Percentiles rank a stretch among this genome's conserved stretches.
Evolutionary conservation across 2,888 invertebrate species (phyloP).

Genomic region (Clitarchus hookeri): DNA sequence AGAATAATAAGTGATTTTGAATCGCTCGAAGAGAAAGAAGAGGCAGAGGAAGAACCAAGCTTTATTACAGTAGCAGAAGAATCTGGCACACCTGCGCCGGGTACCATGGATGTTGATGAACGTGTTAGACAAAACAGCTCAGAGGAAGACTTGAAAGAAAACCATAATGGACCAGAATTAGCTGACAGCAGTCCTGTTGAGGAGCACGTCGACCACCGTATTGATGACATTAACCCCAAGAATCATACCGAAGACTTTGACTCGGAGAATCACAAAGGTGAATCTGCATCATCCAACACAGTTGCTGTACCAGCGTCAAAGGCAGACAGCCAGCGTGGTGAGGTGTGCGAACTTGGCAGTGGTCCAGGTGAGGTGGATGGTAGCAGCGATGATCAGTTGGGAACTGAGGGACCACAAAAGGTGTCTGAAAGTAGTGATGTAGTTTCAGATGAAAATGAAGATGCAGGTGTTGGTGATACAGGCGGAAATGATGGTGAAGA

Average conservation of each 20-base stretch:
- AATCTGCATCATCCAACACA: neutral
- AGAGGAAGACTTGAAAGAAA: neutral
- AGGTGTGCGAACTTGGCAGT: neutral
- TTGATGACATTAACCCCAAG: neutral
- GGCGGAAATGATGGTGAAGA: neutral
- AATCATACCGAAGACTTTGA: neutral
- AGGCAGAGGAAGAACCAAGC: neutral
- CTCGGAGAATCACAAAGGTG: neutral
- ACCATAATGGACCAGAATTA: neutral
- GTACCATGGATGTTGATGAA: neutral
- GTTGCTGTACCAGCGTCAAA: too few relatives aligned
- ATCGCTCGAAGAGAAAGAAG: neutral
- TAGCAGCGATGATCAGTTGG: neutral
- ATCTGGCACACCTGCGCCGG: neutral
- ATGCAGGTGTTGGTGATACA: neutral
- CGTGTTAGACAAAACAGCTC: neutral
- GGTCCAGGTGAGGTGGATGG: neutral
- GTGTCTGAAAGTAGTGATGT: neutral
- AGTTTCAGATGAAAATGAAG: neutral
- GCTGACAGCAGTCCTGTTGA: neutral
- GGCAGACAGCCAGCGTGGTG: neutral
- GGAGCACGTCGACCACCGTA: neutral
- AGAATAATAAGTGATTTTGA: neutral
- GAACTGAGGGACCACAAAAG: neutral
- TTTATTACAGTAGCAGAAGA: neutral